Evolutionary conservation across 1,140 invertebrate species (phyloP).

Genomic region (Brachionus rubens): DNA sequence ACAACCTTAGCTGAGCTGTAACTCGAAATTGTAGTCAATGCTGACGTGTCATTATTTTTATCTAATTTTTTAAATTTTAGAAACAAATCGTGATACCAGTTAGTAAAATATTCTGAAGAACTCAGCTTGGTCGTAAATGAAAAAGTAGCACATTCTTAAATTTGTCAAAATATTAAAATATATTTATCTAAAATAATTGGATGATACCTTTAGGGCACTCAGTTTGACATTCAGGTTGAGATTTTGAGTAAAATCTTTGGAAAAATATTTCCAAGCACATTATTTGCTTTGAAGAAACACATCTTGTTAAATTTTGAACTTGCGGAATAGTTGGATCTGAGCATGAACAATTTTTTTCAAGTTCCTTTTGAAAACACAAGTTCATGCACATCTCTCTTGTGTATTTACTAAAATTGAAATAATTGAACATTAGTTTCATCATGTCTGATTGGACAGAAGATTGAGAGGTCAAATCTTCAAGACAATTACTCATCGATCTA

Average conservation of each 20-base stretch:
- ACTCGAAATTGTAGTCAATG: neutral
- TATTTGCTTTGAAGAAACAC: neutral
- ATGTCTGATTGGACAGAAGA: neutral
- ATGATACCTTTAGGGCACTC: neutral
- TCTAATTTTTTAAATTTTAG: neutral
- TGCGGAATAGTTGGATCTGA: constrained; percentile 26
- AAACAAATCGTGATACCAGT: neutral
- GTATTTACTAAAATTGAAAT: constrained; percentile 11
- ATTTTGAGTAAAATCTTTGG: constrained; percentile 9
- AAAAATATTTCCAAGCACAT: neutral
- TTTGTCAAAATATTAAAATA: neutral
- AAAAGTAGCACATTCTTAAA: neutral
- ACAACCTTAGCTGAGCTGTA: neutral
- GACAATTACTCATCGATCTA: neutral
- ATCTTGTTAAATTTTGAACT: neutral
- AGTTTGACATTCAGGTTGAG: neutral
- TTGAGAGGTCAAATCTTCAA: neutral
- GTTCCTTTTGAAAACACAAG: neutral
- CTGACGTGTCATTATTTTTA: neutral
- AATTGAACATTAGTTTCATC: constrained; percentile 17
- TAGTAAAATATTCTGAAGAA: constrained; percentile 17
- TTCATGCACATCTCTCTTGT: neutral
- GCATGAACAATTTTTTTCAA: neutral
- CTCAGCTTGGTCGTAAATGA: neutral
- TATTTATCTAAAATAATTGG: too few relatives aligned